phyloP scores from a whole-genome alignment of 2,888 invertebrate species.

The Agrilus mali region DNA sequence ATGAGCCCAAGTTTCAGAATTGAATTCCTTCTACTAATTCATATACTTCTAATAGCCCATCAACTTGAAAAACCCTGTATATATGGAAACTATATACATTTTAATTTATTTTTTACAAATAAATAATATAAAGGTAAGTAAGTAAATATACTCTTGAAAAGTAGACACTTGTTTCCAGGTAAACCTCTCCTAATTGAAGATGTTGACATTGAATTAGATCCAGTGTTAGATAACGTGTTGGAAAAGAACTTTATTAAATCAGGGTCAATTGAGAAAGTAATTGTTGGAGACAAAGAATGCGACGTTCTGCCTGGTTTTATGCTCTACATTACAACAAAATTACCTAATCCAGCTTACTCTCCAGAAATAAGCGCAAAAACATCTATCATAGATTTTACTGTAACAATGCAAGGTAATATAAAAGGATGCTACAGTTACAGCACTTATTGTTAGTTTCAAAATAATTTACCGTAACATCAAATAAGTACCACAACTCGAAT shows the following conservation, averaged over 20 bases:
- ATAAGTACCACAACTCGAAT: no score
- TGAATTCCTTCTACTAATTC: no score
- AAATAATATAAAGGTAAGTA: neutral
- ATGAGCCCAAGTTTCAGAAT: no score
- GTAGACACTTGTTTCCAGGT: conserved; percentile 34
- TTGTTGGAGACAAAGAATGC: conserved; percentile 92
- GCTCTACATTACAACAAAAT: conserved; percentile 90
- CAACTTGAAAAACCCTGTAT: no score
- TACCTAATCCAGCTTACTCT: conserved; percentile 92
- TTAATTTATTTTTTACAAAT: no score
- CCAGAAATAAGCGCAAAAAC: conserved; percentile 95
- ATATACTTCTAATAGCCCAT: no score
- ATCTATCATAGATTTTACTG: conserved; percentile 94
- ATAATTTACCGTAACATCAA: no score
- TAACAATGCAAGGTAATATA: conserved; percentile 64
- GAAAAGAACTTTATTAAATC: conserved; percentile 97
- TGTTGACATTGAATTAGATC: conserved; percentile 88
- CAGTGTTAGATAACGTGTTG: conserved; percentile 89
- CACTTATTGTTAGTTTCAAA: no score
- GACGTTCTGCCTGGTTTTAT: conserved; percentile 93
- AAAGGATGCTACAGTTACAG: no score
- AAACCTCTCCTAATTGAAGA: conserved; percentile 88
- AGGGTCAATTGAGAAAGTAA: conserved; percentile 88
- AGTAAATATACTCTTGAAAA: neutral
- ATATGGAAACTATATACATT: no score